Evolutionary conservation across 2,888 invertebrate genomes (phyloP), one percentile per base, ranked within the genome.

Genomic region (Lymantria monacha): DNA sequence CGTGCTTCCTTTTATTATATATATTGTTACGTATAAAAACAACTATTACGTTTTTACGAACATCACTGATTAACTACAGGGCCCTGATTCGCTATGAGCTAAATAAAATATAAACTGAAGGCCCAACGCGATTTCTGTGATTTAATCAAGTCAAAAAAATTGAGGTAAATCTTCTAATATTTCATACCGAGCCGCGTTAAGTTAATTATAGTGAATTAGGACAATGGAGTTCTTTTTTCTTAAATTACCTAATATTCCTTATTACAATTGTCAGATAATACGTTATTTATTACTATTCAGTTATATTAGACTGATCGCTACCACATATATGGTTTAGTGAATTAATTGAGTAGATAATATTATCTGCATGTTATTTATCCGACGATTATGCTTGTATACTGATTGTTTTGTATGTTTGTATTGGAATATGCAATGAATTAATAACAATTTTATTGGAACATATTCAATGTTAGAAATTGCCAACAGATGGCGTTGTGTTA

Each of bases 381-480:
- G 47, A 45, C 55, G 51, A 66, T 62, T 65, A 66, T 60, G 63
- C 66, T 66, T 60, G 66, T 63, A 51, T 45, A 52, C 42, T 48
- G 45, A 48, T 45, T 44, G 14, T 22, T 22, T 22, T 38, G n/a
- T 14, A 14, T 41, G 12, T 41, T 14, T 14, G 33, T n/a, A 14
- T 48, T 48, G 57, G 54, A 49, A 63, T 60, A 51, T 51, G 48
- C 43, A 48, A 48, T 42, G 42, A 42, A 14, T 41, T 41, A 5
- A 12, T 38, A 41, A 41, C 15, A n/a, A 41, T 14, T 9, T 41
- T 2, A 44, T n/a, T 44, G 9, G 33, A 14, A 44, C 9, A 36
- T 38, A 44, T 38, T 30, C 3, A 14, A 31, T 40, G 38, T 9
- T 9, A 41, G 13, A 30, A 9, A 36, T 15, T 41, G 8, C 3